phyloP scores from a whole-genome alignment of 2,888 invertebrate genomes.

The Acronicta aceris region DNA sequence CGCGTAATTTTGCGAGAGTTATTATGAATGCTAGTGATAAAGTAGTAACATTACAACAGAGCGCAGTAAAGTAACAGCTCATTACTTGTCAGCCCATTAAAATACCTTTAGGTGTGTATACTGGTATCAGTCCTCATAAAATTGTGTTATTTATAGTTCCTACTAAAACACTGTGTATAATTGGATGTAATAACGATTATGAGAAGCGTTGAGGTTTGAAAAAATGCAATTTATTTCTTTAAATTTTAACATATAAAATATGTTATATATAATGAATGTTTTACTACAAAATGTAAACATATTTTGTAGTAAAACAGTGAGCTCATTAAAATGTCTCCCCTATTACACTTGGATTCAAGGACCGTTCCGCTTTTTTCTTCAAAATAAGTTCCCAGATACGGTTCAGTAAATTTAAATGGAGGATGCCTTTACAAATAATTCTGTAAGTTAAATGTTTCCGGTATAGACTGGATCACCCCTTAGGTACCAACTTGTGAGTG shows the following conservation, averaged over 20 bases:
- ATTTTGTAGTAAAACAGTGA: background rate
- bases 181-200: conserved; percentile 17
- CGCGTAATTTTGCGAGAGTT: conserved; percentile 10
- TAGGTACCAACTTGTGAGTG: background rate
- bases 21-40: background rate
- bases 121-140: conserved; percentile 16
- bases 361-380: conserved; percentile 17
- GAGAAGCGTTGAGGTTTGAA: background rate
- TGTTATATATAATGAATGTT: no score
- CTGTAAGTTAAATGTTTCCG: background rate
- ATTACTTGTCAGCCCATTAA: conserved; percentile 30
- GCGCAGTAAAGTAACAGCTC: conserved; percentile 21
- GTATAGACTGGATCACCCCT: background rate
- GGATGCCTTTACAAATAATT: conserved; percentile 10
- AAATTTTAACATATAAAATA: no score
- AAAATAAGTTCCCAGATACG: conserved; percentile 26
- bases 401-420: conserved; percentile 28
- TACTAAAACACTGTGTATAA: background rate
- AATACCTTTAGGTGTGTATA: conserved; percentile 5
- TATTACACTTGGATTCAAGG: conserved; percentile 16
- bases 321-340: conserved; percentile 14
- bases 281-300: no score
- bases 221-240: background rate
- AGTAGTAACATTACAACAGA: conserved; percentile 13
- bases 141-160: conserved; percentile 17